phyloP scores from a whole-genome alignment of 2,113 vertebrate species.

The Microcebus murinus region DNA sequence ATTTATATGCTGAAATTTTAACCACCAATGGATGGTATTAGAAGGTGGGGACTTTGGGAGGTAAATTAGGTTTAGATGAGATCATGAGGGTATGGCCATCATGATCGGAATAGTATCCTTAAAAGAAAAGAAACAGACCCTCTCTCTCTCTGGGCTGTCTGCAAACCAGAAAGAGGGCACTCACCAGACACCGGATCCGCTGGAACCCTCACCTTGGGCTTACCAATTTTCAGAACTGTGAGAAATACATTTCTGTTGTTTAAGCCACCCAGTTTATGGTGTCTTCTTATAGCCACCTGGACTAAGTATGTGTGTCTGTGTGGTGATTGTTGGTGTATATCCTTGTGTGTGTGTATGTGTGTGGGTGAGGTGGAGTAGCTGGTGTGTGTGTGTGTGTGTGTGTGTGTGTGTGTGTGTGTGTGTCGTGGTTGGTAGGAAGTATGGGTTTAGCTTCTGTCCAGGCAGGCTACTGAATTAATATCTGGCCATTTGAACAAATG shows the following conservation, averaged over 20 bases:
- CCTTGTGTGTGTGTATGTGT: neutral
- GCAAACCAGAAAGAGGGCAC: neutral
- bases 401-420: neutral
- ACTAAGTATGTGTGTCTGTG: neutral
- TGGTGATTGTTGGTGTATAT: neutral
- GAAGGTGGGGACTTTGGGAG: neutral
- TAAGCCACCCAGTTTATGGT: neutral
- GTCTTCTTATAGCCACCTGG: neutral
- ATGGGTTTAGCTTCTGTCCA: neutral
- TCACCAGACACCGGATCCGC: neutral
- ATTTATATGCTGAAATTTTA: neutral
- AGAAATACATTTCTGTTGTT: neutral
- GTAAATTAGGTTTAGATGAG: neutral
- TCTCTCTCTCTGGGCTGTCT: neutral
- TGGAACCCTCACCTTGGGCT: neutral
- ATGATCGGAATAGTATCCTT: neutral
- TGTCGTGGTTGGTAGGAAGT: neutral
- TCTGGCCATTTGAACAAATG: neutral
- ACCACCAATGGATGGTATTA: neutral
- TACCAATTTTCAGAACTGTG: neutral
- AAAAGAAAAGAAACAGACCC: neutral
- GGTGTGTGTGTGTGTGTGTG: neutral
- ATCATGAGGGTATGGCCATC: neutral
- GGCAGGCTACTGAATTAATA: neutral
- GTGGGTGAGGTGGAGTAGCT: neutral